Conservation (phyloP, 23 tunicate species). For the Trididemnum miniatum region DNA sequence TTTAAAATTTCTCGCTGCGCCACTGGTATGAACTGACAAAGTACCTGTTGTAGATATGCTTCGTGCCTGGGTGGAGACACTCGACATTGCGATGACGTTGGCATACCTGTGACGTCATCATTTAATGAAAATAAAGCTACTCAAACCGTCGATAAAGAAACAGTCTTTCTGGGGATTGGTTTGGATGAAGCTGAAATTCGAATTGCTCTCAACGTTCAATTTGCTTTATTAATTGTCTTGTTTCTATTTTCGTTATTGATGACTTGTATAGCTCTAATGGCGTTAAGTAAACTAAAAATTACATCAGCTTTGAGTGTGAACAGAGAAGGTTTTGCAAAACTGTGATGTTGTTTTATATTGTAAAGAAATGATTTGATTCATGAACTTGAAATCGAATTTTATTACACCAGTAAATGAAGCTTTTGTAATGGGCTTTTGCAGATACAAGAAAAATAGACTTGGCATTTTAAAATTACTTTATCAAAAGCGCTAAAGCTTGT, state of each 20-base stretch:
- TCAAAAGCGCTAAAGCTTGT: too few relatives aligned
- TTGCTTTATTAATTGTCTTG: conserved; percentile 1
- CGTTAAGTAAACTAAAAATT: background rate
- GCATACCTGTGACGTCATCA: background rate
- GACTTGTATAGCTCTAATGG: background rate
- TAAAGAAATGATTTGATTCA: too few relatives aligned
- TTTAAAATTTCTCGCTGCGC: too few relatives aligned
- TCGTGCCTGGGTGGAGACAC: conserved; percentile 19
- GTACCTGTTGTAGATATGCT: conserved; percentile 10
- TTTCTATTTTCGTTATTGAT: background rate
- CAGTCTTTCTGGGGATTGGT: conserved; percentile 12
- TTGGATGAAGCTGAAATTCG: background rate
- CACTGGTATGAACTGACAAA: background rate
- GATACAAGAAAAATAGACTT: too few relatives aligned
- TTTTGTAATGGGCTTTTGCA: too few relatives aligned
- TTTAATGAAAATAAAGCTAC: background rate
- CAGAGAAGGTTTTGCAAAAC: too few relatives aligned
- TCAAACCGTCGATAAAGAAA: background rate
- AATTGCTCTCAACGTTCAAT: conserved; percentile 23
- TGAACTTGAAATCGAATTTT: too few relatives aligned
- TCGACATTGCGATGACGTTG: background rate
- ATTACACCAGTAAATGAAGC: too few relatives aligned
- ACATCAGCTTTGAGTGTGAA: too few relatives aligned
- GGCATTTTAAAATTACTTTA: too few relatives aligned
- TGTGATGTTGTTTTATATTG: too few relatives aligned